Percentiles rank a stretch among this genome's conserved stretches.
These are phyloP conservation scores for Rhagologus leucostigma DNA, from an alignment of 2,113 vertebrate species.

Conservation along the genomic window DNA sequence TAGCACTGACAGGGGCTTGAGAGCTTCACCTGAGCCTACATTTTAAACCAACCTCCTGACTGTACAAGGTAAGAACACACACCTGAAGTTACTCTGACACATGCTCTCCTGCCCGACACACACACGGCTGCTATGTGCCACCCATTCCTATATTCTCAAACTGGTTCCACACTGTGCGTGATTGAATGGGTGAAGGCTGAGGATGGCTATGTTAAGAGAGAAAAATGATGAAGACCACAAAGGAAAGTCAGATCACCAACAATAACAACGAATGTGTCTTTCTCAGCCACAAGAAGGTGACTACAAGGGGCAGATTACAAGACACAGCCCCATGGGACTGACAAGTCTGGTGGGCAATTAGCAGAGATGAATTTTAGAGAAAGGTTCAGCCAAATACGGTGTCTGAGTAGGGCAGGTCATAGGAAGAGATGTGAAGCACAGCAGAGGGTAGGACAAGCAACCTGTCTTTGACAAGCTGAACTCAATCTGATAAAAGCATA, in stretches of 20 bases:
- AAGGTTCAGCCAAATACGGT: not conserved
- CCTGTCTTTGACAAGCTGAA: not conserved
- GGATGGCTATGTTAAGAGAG: not conserved
- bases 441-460: not conserved
- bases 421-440: not conserved
- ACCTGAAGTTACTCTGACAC: not conserved
- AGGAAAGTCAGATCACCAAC: not conserved
- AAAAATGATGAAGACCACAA: not conserved
- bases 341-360: not conserved
- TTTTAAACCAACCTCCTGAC: not conserved
- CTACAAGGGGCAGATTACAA: not conserved
- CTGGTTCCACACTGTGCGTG: not conserved
- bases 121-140: not conserved
- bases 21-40: not conserved
- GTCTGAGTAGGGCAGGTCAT: not conserved
- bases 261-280: accelerated
- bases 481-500: not conserved
- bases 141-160: not conserved
- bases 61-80: not conserved
- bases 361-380: not conserved
- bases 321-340: not conserved
- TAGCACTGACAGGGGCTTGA: not conserved
- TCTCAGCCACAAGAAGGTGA: not conserved
- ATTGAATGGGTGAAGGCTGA: not conserved
- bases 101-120: not conserved